phyloP scores from a whole-genome alignment of 37 sponge, comb jelly and placozoan species.

The Halichondria panicea region DNA sequence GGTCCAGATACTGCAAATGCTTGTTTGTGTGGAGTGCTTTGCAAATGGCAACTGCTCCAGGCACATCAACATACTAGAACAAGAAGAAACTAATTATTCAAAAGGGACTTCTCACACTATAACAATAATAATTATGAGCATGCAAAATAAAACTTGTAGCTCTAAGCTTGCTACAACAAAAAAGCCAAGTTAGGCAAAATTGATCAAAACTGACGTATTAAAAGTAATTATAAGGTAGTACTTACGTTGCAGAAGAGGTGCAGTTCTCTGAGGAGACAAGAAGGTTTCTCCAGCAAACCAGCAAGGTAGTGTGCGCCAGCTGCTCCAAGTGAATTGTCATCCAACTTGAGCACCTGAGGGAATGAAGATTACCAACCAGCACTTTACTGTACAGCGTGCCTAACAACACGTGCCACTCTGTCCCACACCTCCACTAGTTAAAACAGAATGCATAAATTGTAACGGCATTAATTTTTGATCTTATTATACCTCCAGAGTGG shows the following conservation, averaged over 20 bases:
- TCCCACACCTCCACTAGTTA: no score
- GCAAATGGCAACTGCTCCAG: constrained; percentile 45
- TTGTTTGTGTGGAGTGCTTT: constrained; percentile 43
- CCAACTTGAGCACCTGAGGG: constrained; percentile 30
- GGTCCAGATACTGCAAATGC: constrained; percentile 43
- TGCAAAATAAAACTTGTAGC: no score
- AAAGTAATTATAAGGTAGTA: no score
- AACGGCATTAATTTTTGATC: not conserved
- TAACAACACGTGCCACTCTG: no score
- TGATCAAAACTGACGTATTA: no score
- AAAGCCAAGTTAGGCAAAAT: no score
- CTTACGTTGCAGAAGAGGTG: constrained; percentile 61
- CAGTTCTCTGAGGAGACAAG: constrained; percentile 35
- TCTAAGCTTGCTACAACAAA: no score
- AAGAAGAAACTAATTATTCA: constrained; percentile 2
- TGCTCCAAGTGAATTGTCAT: constrained; percentile 41
- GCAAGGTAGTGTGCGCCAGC: constrained; percentile 61
- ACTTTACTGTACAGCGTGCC: no score
- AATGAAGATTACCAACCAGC: no score
- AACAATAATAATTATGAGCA: no score
- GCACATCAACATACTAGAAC: constrained; percentile 58
- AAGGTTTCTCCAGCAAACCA: constrained; percentile 21
- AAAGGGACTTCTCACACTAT: no score
- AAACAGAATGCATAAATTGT: no score
- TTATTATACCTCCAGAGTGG: constrained; percentile 36